Conservation (phyloP, 92 coral and sea anemone species). For the Heteractis magnifica region DNA sequence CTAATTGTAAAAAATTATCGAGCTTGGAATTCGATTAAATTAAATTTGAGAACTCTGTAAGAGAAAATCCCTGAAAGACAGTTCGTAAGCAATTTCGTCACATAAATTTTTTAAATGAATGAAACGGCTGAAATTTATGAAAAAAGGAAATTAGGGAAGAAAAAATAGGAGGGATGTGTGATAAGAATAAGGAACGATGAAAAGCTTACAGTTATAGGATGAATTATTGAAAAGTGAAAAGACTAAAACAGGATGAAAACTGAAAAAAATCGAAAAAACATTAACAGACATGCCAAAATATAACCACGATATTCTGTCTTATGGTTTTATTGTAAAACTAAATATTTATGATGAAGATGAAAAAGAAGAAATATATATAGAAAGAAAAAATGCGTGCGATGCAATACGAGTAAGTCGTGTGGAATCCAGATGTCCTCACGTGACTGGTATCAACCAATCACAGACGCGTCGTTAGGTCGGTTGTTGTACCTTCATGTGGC, state of each 20-base stretch:
- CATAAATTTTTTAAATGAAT: not conserved
- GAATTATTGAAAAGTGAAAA: not conserved
- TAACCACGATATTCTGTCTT: too few relatives aligned
- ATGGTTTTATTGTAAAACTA: too few relatives aligned
- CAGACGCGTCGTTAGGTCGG: constrained; percentile 19
- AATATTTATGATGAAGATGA: not conserved
- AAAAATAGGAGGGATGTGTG: not conserved
- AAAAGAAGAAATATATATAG: not conserved
- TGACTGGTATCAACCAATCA: constrained; percentile 49
- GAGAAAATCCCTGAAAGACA: too few relatives aligned
- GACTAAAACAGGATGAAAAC: too few relatives aligned
- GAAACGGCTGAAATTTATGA: not conserved
- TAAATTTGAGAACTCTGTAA: too few relatives aligned
- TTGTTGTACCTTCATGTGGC: constrained; percentile 21
- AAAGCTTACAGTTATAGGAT: not conserved
- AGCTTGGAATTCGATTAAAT: too few relatives aligned
- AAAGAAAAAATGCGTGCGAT: not conserved
- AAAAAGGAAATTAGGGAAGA: not conserved
- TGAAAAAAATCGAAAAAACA: too few relatives aligned
- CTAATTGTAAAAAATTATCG: too few relatives aligned
- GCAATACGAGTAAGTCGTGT: constrained; percentile 39
- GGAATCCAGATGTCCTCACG: constrained; percentile 47
- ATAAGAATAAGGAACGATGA: not conserved
- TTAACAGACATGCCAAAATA: not conserved
- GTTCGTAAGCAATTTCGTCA: too few relatives aligned